These are phyloP conservation scores for Limenitis camilla DNA, from an alignment of 2,888 invertebrate species.

Conservation along the genomic window DNA sequence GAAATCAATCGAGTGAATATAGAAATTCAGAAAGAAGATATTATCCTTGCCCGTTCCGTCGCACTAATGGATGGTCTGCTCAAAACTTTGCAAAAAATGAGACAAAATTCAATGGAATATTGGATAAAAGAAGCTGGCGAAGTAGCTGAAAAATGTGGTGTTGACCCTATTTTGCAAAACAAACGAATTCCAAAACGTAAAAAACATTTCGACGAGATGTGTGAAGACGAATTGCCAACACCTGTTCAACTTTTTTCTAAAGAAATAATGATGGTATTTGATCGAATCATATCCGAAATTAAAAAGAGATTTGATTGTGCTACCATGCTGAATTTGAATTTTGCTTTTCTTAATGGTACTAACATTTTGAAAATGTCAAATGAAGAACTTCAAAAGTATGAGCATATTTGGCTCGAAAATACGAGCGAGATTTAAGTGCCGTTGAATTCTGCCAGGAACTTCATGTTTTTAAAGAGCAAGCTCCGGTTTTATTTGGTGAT, in stretches of 20 bases:
- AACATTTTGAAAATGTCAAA: slow-evolving; percentile 27
- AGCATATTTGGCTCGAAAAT: slow-evolving; percentile 25
- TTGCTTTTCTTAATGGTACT: slow-evolving; percentile 27
- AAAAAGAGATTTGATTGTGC: slow-evolving; percentile 22
- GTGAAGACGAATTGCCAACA: slow-evolving; percentile 25
- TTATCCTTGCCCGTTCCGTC: slow-evolving; percentile 21
- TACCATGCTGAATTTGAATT: slow-evolving; percentile 24
- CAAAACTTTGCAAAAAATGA: slow-evolving; percentile 25
- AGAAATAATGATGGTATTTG: slow-evolving; percentile 24
- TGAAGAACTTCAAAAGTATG: slow-evolving; percentile 27
- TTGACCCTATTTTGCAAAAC: slow-evolving; percentile 20
- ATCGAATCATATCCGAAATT: slow-evolving; percentile 24
- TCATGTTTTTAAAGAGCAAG: slow-evolving; percentile 27
- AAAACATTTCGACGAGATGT: slow-evolving; percentile 26
- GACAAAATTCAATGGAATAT: slow-evolving; percentile 24
- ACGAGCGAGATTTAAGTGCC: slow-evolving; percentile 27
- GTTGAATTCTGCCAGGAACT: slow-evolving; percentile 29
- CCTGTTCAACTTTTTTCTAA: slow-evolving; percentile 19
- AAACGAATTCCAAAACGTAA: slow-evolving; percentile 21
- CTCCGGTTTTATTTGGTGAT: slow-evolving; percentile 24
- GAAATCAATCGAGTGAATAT: slow-evolving; percentile 24
- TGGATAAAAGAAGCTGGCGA: slow-evolving; percentile 24
- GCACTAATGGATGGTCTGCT: slow-evolving; percentile 21
- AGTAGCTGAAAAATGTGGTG: slow-evolving; percentile 22
- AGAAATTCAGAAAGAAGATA: slow-evolving; percentile 19